Percentiles rank a stretch among this genome's conserved stretches.
phyloP scores from a whole-genome alignment of 2,113 vertebrate genomes.

The Pangasianodon gigas region DNA sequence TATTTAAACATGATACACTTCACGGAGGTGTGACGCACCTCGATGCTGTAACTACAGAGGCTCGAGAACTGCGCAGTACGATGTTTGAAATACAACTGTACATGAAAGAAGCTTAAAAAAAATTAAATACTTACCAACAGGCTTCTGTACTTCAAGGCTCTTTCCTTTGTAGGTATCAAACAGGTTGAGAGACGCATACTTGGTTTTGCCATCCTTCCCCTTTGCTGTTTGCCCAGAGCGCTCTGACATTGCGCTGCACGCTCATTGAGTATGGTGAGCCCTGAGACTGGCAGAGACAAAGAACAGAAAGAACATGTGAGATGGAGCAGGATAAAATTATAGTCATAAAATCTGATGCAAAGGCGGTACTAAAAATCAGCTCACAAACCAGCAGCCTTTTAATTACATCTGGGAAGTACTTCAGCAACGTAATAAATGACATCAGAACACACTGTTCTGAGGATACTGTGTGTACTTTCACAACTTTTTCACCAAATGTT shows the following conservation, averaged over 20 bases:
- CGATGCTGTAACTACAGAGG: background rate
- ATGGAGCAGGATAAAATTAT: constrained; percentile 5
- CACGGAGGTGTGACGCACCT: background rate
- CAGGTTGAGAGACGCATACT: constrained; percentile 97
- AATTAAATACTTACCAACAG: constrained; percentile 79
- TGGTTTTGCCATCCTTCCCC: constrained; percentile 98
- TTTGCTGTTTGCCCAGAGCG: constrained; percentile 98
- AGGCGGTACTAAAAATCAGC: background rate
- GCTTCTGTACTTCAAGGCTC: constrained; percentile 96
- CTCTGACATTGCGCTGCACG: constrained; percentile 98
- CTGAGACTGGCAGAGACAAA: constrained; percentile 79
- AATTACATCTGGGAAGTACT: background rate
- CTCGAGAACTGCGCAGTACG: background rate
- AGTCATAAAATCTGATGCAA: background rate
- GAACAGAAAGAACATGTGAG: constrained; percentile 4
- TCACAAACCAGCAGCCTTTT: background rate
- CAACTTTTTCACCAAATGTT: background rate
- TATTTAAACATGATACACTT: background rate
- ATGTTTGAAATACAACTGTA: background rate
- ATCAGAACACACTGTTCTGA: background rate
- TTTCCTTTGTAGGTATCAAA: constrained; percentile 99
- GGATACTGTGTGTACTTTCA: background rate
- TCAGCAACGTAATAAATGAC: too few relatives aligned
- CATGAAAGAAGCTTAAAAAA: background rate
- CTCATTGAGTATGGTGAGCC: constrained; percentile 97